Percentiles rank a stretch among this genome's conserved stretches.
phyloP scores from a whole-genome alignment of 2,797 vertebrate species.

The Sphaeramia orbicularis region DNA sequence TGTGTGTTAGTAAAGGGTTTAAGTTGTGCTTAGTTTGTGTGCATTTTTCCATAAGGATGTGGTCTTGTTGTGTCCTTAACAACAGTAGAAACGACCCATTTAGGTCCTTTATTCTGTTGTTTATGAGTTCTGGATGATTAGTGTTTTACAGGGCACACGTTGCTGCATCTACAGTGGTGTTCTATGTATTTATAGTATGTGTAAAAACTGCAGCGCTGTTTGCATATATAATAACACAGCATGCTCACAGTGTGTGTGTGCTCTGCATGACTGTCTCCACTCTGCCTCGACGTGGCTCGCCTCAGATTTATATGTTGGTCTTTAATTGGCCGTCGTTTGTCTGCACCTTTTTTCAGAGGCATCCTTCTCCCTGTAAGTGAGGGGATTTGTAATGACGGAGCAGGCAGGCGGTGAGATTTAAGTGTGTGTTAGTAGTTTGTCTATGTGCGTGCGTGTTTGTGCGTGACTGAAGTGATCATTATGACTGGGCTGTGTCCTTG shows the following conservation, averaged over 20 bases:
- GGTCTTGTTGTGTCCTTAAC: conserved; percentile 29
- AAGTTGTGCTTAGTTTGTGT: conserved; percentile 22
- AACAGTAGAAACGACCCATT: conserved; percentile 29
- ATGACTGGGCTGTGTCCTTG: conserved; percentile 57
- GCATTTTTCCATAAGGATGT: background rate
- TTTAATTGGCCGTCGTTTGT: conserved; percentile 66
- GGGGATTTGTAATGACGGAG: conserved; percentile 51
- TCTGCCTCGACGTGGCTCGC: conserved; percentile 38
- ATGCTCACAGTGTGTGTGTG: conserved; percentile 27
- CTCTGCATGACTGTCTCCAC: conserved; percentile 34
- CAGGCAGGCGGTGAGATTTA: background rate
- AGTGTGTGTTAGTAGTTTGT: background rate
- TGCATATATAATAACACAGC: conserved; percentile 69
- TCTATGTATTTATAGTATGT: conserved; percentile 65
- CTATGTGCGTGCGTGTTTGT: conserved; percentile 6
- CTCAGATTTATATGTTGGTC: conserved; percentile 56
- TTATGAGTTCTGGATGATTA: conserved; percentile 38
- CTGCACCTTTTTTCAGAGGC: conserved; percentile 54
- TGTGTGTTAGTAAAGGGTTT: conserved; percentile 3
- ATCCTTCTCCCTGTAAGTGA: conserved; percentile 43
- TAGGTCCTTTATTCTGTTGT: conserved; percentile 25
- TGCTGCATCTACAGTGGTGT: conserved; percentile 33
- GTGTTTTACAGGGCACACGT: conserved; percentile 27
- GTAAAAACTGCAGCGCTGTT: conserved; percentile 58
- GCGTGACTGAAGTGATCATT: conserved; percentile 53